phyloP scores from a whole-genome alignment of 2,888 invertebrate genomes.

The Philonicus albiceps region DNA sequence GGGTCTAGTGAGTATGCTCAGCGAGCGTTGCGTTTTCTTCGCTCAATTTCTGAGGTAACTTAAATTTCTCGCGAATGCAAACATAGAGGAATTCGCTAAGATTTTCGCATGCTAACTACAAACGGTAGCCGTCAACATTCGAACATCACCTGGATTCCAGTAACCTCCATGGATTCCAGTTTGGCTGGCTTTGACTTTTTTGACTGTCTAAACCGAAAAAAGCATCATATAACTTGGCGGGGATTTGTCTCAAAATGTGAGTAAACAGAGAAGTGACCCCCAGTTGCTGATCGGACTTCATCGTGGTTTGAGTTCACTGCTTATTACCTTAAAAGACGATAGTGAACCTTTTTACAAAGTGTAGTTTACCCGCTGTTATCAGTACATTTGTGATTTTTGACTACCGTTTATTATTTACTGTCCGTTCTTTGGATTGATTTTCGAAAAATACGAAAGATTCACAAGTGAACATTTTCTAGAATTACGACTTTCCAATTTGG shows the following conservation, averaged over 20 bases:
- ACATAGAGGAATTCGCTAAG: background rate
- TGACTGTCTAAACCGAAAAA: background rate
- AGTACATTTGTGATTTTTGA: background rate
- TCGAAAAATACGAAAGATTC: background rate
- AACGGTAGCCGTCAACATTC: background rate
- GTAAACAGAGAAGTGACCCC: background rate
- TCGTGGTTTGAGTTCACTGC: background rate
- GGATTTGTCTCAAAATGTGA: constrained; percentile 10
- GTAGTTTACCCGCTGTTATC: background rate
- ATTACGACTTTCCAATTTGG: background rate
- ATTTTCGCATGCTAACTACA: background rate
- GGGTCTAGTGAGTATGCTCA: background rate
- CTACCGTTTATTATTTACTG: background rate
- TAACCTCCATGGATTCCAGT: background rate
- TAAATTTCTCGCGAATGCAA: background rate
- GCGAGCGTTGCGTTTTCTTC: background rate
- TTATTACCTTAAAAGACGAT: background rate
- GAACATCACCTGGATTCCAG: background rate
- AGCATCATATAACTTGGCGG: background rate
- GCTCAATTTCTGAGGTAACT: background rate
- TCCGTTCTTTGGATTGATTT: background rate
- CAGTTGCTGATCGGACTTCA: constrained; percentile 23
- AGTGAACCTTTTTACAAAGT: background rate
- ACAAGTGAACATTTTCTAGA: background rate
- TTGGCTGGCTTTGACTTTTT: background rate